Percentiles rank a stretch among this genome's conserved stretches.
Evolutionary conservation across 2,888 invertebrate genomes (phyloP).

Genomic region (Pachymerium ferrugineum): DNA sequence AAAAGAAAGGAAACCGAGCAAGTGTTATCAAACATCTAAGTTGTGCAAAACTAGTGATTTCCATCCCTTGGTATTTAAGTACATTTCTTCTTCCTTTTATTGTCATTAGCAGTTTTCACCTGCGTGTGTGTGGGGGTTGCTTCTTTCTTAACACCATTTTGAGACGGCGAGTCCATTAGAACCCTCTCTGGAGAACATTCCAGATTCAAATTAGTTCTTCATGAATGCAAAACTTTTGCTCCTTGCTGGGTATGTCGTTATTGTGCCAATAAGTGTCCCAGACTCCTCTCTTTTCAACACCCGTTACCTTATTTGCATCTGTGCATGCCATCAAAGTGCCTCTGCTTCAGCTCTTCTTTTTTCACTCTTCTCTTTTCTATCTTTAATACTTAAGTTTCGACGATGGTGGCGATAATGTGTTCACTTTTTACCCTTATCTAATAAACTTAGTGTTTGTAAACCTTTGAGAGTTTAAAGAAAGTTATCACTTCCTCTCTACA

Average conservation of each 20-base stretch:
- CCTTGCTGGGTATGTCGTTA: constrained; percentile 25
- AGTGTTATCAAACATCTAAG: neutral
- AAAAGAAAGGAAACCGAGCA: neutral
- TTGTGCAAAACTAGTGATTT: neutral
- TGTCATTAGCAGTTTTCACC: constrained; percentile 24
- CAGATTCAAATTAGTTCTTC: constrained; percentile 27
- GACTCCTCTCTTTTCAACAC: constrained; percentile 19
- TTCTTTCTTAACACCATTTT: constrained; percentile 19
- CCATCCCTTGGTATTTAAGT: neutral
- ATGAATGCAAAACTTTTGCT: constrained; percentile 27
- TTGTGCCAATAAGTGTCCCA: constrained; percentile 22
- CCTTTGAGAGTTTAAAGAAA: constrained; percentile 2
- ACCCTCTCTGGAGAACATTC: constrained; percentile 24
- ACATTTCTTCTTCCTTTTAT: neutral
- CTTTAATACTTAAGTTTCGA: constrained; percentile 22
- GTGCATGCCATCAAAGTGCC: constrained; percentile 27
- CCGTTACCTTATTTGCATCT: constrained; percentile 27
- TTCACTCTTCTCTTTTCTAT: constrained; percentile 21
- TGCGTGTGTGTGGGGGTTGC: constrained; percentile 17
- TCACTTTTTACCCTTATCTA: constrained; percentile 24
- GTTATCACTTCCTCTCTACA: neutral
- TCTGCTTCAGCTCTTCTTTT: constrained; percentile 24
- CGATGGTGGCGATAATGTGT: constrained; percentile 25
- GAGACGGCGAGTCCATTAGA: constrained; percentile 11
- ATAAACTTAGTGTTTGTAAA: neutral